phyloP scores from a whole-genome alignment of 2,888 invertebrate species.

The Dromius quadrimaculatus region DNA sequence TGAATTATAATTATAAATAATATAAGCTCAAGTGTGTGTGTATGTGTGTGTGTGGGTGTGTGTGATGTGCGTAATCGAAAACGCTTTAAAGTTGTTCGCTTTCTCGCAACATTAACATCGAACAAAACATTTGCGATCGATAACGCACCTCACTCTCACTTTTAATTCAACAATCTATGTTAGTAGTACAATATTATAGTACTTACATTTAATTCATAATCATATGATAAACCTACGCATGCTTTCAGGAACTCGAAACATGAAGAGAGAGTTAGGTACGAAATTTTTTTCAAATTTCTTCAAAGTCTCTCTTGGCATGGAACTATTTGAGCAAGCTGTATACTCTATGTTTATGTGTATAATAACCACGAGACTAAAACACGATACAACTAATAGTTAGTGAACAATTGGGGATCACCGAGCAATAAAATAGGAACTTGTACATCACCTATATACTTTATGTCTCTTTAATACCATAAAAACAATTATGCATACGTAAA shows the following conservation, averaged over 20 bases:
- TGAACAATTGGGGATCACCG: slow-evolving; percentile 67
- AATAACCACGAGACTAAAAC: slow-evolving; percentile 56
- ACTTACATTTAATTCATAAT: slow-evolving; percentile 37
- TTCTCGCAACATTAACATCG: slow-evolving; percentile 14
- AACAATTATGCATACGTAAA: slow-evolving; percentile 52
- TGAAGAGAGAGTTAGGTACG: slow-evolving; percentile 60
- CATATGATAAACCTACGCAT: slow-evolving; percentile 50
- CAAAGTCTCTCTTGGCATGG: slow-evolving; percentile 42
- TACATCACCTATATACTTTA: slow-evolving; percentile 67
- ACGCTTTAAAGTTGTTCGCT: neutral
- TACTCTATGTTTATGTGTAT: slow-evolving; percentile 53
- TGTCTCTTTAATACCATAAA: slow-evolving; percentile 52
- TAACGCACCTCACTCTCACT: neutral
- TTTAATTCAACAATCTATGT: slow-evolving; percentile 39
- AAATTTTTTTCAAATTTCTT: neutral
- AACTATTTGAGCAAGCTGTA: slow-evolving; percentile 66
- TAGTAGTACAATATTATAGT: slow-evolving; percentile 27
- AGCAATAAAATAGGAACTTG: slow-evolving; percentile 69
- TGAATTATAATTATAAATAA: too few relatives aligned
- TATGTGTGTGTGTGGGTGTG: too few relatives aligned
- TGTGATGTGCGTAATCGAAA: neutral
- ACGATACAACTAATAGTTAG: slow-evolving; percentile 65
- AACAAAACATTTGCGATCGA: neutral
- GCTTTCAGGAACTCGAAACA: slow-evolving; percentile 66
- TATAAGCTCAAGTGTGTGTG: too few relatives aligned